These are phyloP conservation scores for Halocaridina rubra DNA, from an alignment of 2,888 invertebrate species.

Conservation along the genomic window DNA sequence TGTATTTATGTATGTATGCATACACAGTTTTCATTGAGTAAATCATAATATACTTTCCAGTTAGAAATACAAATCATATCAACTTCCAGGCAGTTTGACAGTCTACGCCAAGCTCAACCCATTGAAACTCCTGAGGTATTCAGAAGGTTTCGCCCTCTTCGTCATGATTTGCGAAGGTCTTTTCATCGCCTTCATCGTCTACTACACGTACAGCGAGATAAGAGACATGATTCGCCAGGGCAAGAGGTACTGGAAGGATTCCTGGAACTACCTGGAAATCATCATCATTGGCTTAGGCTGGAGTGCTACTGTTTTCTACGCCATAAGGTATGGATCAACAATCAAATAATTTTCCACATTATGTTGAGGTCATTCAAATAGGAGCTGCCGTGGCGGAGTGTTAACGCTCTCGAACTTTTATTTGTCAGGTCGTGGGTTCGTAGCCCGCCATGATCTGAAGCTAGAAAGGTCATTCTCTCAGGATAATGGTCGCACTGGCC, in stretches of 20 bases:
- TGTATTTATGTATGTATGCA: too few relatives aligned
- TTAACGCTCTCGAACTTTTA: too few relatives aligned
- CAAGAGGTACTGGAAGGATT: neutral
- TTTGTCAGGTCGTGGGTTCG: too few relatives aligned
- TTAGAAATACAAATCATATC: too few relatives aligned
- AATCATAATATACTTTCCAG: too few relatives aligned
- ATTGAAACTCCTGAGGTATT: constrained; percentile 22
- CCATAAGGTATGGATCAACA: neutral
- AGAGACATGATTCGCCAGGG: neutral
- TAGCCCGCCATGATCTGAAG: too few relatives aligned
- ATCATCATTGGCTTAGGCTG: neutral
- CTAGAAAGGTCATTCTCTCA: too few relatives aligned
- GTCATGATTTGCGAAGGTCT: constrained; percentile 69
- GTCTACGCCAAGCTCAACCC: constrained; percentile 35
- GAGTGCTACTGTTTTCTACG: neutral
- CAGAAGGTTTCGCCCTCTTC: constrained; percentile 66
- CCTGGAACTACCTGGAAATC: constrained; percentile 16
- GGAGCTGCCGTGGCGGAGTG: too few relatives aligned
- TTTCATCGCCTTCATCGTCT: constrained; percentile 68
- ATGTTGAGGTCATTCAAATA: neutral
- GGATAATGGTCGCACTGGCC: too few relatives aligned
- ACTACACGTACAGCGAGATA: constrained; percentile 66
- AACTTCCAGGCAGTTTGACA: too few relatives aligned
- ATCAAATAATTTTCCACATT: neutral
- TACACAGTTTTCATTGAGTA: too few relatives aligned